phyloP scores from a whole-genome alignment of 2,888 invertebrate species.

The Drosophila austrosaltans region DNA sequence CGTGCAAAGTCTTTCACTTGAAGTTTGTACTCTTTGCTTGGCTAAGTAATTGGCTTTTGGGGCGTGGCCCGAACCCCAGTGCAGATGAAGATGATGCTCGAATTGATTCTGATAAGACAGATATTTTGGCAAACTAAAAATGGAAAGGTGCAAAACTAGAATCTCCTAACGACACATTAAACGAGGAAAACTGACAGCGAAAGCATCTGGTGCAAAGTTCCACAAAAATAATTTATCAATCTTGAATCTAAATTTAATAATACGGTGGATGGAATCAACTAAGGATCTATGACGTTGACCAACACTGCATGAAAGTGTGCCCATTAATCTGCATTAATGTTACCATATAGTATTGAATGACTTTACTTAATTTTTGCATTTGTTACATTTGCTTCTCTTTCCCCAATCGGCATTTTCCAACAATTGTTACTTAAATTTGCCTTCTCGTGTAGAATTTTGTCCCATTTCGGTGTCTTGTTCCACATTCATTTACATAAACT shows the following conservation, averaged over 20 bases:
- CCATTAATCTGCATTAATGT: neutral
- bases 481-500: constrained; percentile 31
- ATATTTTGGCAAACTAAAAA: neutral
- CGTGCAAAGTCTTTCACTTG: constrained; percentile 53
- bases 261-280: no score
- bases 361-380: no score
- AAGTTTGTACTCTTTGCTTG: constrained; percentile 36
- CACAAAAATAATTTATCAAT: neutral
- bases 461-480: constrained; percentile 6
- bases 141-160: neutral
- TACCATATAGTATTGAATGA: neutral
- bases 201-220: neutral
- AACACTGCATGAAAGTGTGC: neutral
- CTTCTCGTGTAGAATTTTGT: neutral
- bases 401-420: neutral
- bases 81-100: neutral
- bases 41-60: constrained; percentile 67
- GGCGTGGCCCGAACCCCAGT: constrained; percentile 17
- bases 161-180: neutral
- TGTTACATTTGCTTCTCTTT: neutral
- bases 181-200: neutral
- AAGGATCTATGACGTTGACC: neutral
- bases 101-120: constrained; percentile 10
- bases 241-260: neutral
- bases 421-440: no score